Evolutionary conservation across 1,140 invertebrate species (phyloP).

Genomic region (Drosophila sucinea): DNA sequence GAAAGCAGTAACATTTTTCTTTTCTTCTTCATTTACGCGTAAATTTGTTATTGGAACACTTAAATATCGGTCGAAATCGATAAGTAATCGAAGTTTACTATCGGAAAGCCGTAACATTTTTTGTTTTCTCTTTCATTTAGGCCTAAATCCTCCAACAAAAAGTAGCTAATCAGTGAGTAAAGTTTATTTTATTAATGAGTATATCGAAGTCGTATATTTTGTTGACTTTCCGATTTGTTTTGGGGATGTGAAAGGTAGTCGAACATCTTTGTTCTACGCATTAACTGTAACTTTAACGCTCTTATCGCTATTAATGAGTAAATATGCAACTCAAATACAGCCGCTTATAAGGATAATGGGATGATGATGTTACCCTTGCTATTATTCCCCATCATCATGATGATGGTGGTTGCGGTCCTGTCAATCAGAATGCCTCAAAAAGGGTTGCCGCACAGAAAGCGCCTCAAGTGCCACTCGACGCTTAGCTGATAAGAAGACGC

Average conservation of each 20-base stretch:
- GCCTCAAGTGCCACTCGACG: constrained; percentile 63
- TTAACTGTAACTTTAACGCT: constrained; percentile 76
- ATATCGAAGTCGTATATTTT: not conserved
- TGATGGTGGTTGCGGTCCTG: constrained; percentile 59
- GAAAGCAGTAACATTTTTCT: too few relatives aligned
- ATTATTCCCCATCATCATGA: not conserved
- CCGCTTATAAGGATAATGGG: constrained; percentile 28
- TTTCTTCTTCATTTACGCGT: too few relatives aligned
- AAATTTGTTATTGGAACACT: too few relatives aligned
- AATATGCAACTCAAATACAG: constrained; percentile 70
- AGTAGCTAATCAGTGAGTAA: too few relatives aligned
- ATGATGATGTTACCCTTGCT: constrained; percentile 25
- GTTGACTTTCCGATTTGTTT: not conserved
- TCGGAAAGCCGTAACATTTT: too few relatives aligned
- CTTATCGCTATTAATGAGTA: constrained; percentile 77
- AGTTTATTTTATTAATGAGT: not conserved
- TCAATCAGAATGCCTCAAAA: constrained; percentile 61
- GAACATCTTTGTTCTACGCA: constrained; percentile 42
- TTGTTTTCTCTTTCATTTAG: too few relatives aligned
- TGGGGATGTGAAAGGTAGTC: not conserved
- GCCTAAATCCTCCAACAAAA: too few relatives aligned
- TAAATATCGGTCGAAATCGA: too few relatives aligned
- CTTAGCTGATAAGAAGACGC: constrained; percentile 63
- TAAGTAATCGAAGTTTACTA: too few relatives aligned
- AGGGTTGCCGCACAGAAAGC: constrained; percentile 59